Evolutionary conservation across 2,113 vertebrate species (phyloP).

Genomic region (Acrocephalus kingi): DNA sequence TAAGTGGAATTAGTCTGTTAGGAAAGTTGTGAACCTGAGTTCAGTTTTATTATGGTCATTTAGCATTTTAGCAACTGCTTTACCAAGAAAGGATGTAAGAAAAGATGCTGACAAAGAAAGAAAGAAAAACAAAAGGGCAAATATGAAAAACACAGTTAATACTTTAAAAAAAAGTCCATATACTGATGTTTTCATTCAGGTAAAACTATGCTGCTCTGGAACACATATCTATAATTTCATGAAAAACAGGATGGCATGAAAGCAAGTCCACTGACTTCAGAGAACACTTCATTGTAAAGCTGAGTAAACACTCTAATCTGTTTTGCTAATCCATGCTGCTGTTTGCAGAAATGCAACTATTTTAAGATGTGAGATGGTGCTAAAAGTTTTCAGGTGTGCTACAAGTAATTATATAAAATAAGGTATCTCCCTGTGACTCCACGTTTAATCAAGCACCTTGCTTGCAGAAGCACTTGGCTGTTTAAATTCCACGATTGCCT

Average conservation of each 20-base stretch:
- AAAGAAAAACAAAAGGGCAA: background rate
- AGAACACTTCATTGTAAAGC: background rate
- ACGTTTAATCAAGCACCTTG: background rate
- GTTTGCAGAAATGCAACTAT: background rate
- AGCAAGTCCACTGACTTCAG: background rate
- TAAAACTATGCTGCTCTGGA: background rate
- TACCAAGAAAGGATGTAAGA: background rate
- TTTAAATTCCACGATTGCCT: background rate
- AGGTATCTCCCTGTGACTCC: background rate
- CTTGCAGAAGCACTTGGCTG: background rate
- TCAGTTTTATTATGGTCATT: background rate
- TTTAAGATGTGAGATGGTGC: background rate
- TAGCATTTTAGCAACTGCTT: background rate
- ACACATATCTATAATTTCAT: background rate
- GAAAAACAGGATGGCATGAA: background rate
- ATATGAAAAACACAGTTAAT: background rate
- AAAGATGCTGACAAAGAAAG: background rate
- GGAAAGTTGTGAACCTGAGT: background rate
- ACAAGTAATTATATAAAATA: background rate
- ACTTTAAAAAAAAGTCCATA: background rate
- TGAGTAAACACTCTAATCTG: background rate
- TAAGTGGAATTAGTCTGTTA: background rate
- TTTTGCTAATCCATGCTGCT: background rate
- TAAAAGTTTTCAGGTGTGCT: background rate
- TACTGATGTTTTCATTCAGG: background rate